These are phyloP conservation scores for Scaptomyza montana DNA, from an alignment of 1,140 invertebrate species.

Conservation along the genomic window DNA sequence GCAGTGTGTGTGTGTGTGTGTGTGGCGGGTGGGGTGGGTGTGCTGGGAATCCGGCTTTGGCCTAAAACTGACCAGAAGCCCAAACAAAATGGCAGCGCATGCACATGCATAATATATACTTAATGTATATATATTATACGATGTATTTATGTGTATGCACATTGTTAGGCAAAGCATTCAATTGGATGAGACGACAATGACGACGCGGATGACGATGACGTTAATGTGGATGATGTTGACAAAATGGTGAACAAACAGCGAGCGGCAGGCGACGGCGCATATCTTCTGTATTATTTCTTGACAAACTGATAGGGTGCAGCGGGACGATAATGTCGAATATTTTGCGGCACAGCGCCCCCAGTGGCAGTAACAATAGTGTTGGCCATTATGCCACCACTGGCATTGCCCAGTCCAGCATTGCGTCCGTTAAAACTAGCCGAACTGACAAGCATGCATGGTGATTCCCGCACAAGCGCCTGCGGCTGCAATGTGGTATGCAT, in stretches of 20 bases:
- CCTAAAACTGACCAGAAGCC: conserved; percentile 20
- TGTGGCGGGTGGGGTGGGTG: conserved; percentile 18
- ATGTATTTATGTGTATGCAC: conserved; percentile 9
- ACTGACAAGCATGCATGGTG: conserved; percentile 76
- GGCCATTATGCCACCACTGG: conserved; percentile 67
- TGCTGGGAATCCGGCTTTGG: conserved; percentile 13
- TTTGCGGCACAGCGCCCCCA: conserved; percentile 60
- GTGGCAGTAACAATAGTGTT: conserved; percentile 71
- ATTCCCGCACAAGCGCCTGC: conserved; percentile 76
- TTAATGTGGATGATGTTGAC: conserved; percentile 47
- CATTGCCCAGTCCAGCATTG: conserved; percentile 67
- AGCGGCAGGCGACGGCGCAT: conserved; percentile 61
- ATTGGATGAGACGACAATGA: conserved; percentile 31
- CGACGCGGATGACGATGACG: conserved; percentile 23
- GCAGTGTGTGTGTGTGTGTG: conserved; percentile 51
- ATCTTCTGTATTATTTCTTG: conserved; percentile 81
- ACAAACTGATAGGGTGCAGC: conserved; percentile 77
- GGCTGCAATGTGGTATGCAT: conserved; percentile 79
- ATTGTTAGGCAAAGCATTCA: conserved; percentile 46
- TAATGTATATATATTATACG: not conserved
- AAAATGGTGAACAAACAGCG: conserved; percentile 72
- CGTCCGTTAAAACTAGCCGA: conserved; percentile 77
- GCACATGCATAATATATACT: conserved; percentile 25
- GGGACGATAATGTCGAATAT: conserved; percentile 74
- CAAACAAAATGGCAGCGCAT: conserved; percentile 45